phyloP scores from a whole-genome alignment of 2,888 invertebrate genomes.

The Drosophila anomalata region DNA sequence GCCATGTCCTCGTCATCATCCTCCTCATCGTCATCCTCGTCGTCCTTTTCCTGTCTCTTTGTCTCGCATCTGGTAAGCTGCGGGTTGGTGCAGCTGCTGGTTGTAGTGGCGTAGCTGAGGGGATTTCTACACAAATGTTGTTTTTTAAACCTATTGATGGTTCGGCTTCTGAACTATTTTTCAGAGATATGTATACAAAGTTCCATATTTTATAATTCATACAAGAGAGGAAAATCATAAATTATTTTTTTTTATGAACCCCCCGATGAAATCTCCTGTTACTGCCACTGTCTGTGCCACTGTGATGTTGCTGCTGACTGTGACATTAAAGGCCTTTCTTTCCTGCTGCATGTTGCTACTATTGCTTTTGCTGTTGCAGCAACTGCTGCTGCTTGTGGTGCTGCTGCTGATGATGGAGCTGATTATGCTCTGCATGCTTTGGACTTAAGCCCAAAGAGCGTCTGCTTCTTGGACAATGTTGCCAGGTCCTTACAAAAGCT shows the following conservation, averaged over 20 bases:
- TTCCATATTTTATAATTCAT: neutral
- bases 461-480: conserved; percentile 63
- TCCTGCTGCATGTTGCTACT: conserved; percentile 35
- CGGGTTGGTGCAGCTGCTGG: conserved; percentile 21
- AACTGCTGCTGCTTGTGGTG: conserved; percentile 40
- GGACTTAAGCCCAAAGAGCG: conserved; percentile 45
- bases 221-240: neutral
- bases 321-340: conserved; percentile 44
- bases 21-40: conserved; percentile 27
- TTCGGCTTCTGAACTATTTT: too few species aligned
- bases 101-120: neutral
- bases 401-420: conserved; percentile 57
- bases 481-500: conserved; percentile 48
- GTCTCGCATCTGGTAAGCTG: conserved; percentile 44
- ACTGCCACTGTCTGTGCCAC: neutral
- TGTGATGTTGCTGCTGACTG: conserved; percentile 35
- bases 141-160: too few species aligned
- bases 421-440: conserved; percentile 58
- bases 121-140: neutral
- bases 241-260: neutral
- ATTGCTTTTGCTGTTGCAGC: conserved; percentile 18
- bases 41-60: conserved; percentile 64
- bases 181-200: neutral
- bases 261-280: neutral
- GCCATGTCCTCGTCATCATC: conserved; percentile 28